These are phyloP conservation scores for Halisarca cf. caerulea DNA, from an alignment of 37 sponge, comb jelly and placozoan species.

Conservation along the genomic window DNA sequence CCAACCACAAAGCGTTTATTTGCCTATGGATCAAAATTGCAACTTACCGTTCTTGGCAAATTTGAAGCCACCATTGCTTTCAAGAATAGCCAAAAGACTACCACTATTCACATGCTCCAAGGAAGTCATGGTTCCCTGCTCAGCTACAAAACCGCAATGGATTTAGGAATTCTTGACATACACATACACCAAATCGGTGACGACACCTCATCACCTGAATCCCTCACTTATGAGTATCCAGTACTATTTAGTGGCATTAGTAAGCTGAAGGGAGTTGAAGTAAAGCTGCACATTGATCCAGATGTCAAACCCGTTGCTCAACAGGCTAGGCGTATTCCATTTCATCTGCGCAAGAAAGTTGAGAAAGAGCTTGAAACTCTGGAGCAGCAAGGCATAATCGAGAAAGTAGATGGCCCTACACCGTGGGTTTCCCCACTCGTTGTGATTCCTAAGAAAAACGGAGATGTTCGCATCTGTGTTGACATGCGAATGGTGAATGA, in stretches of 20 bases:
- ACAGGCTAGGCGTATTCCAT: constrained; percentile 36
- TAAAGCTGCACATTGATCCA: constrained; percentile 48
- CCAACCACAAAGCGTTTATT: too few relatives aligned
- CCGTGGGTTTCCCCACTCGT: constrained; percentile 61
- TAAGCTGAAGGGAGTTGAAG: constrained; percentile 31
- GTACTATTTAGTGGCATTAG: constrained; percentile 42
- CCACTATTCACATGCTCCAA: too few relatives aligned
- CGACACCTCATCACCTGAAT: neutral
- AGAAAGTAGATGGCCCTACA: constrained; percentile 46
- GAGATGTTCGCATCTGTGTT: constrained; percentile 36
- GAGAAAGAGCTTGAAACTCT: constrained; percentile 40
- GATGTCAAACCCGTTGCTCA: constrained; percentile 35
- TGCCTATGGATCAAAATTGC: too few relatives aligned
- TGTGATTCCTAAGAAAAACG: constrained; percentile 48
- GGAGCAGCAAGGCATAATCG: constrained; percentile 36
- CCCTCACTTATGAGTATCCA: constrained; percentile 12
- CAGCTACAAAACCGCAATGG: too few relatives aligned
- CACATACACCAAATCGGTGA: too few relatives aligned
- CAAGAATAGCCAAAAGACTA: too few relatives aligned
- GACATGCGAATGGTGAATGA: constrained; percentile 54
- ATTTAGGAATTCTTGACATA: too few relatives aligned
- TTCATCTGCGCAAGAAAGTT: constrained; percentile 46
- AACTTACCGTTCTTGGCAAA: too few relatives aligned
- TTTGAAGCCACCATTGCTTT: too few relatives aligned
- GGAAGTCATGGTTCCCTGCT: too few relatives aligned